Evolutionary conservation across 2,113 vertebrate genomes (phyloP), one percentile per base, ranked within the genome.

Genomic region (Lepisosteus osseus): DNA sequence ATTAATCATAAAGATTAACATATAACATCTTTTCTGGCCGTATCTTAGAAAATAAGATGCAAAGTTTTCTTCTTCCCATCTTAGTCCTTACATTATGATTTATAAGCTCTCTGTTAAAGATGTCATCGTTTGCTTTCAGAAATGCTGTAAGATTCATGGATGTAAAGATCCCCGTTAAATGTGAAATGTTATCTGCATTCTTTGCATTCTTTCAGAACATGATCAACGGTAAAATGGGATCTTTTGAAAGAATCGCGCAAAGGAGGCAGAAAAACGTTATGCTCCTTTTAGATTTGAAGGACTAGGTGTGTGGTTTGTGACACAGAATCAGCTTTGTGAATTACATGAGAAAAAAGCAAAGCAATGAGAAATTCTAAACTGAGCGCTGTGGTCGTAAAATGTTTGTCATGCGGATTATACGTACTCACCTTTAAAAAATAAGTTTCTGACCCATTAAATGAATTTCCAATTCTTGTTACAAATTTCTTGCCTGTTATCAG

Each of bases 151-250:
- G 83, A 87, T 88, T 88, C 83, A 82, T 85, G 86, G 86, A 85
- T 84, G 85, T 54, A 77, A 83, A 83, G 86, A 85, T 82, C 80
- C 83, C 87, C 78, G 68, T 85, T 61, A 84, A 78, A 86, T 86
- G 83, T 88, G 89, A 91, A 90, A 92, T 81, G 83, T n/a, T 86
- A 90, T 90, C 86, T 90, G 89, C 89, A 89, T 90, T 90, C 89
- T 86, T 83, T 7, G 75, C 87, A 90, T 92, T 90, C 87, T 88
- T 88, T 76, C 78, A 79, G 84, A 75, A 84, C 86, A 85, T 77
- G 84, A 91, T 88, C 86, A 87, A 88, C 85, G 78, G 79, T 71
- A 83, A 90, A 84, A 86, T 84, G 82, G 72, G 57, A 3, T 44
- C 47, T 6, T 81, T 84, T 75, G 82, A 84, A 87, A 85, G 82